Evolutionary conservation across 2,113 vertebrate genomes (phyloP).

Genomic region (Sander vitreus): DNA sequence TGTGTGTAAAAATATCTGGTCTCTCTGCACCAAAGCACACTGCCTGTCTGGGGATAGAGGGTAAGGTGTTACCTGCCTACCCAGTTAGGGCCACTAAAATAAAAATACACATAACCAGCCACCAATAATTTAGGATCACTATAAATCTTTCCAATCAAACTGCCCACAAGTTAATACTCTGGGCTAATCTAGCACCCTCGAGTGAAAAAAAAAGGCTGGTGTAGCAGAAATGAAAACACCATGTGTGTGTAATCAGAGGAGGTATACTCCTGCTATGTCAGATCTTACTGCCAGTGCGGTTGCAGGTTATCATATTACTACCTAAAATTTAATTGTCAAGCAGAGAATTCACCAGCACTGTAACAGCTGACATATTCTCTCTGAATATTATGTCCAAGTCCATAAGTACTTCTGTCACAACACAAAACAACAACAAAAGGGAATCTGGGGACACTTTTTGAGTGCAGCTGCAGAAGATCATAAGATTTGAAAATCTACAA

Average conservation of each 20-base stretch:
- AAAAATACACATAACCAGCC: neutral
- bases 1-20: constrained; percentile 16
- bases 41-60: constrained; percentile 1
- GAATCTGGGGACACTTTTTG: neutral
- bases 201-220: constrained; percentile 26
- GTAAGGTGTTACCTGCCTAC: constrained; percentile 3
- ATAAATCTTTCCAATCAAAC: constrained; percentile 29
- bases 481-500: neutral
- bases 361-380: constrained; percentile 24
- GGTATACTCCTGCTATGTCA: constrained; percentile 36
- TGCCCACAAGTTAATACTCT: constrained; percentile 17
- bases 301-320: constrained; percentile 47
- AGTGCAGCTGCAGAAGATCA: constrained; percentile 4
- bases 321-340: constrained; percentile 43
- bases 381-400: neutral
- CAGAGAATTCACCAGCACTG: constrained; percentile 36
- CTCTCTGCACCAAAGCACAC: constrained; percentile 22
- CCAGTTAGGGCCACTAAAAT: neutral
- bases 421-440: neutral
- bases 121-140: constrained; percentile 18
- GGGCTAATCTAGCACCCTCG: constrained; percentile 26
- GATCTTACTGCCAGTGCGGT: constrained; percentile 41
- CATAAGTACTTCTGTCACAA: neutral
- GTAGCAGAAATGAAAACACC: constrained; percentile 47
- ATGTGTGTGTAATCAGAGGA: constrained; percentile 36